phyloP scores from a whole-genome alignment of 2,888 invertebrate genomes.

The Cheilosia impressa region DNA sequence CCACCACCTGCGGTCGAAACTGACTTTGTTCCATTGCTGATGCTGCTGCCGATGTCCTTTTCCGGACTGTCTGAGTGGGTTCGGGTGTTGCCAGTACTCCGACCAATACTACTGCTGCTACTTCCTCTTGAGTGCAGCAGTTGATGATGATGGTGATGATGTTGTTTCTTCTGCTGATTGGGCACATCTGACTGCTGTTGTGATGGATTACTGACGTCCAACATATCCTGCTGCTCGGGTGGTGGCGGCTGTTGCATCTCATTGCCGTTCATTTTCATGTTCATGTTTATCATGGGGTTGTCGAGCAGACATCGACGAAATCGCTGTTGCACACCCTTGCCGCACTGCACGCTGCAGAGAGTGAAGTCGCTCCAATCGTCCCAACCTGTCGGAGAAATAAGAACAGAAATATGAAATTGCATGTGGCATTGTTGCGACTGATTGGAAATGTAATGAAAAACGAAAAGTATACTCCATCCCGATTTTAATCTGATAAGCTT shows the following conservation, averaged over 20 bases:
- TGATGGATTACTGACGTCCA: slow-evolving; percentile 59
- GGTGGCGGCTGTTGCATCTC: slow-evolving; percentile 75
- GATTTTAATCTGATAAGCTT: slow-evolving; percentile 47
- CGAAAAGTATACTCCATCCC: neutral
- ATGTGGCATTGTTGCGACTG: neutral
- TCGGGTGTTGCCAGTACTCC: slow-evolving; percentile 32
- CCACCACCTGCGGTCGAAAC: slow-evolving; percentile 36
- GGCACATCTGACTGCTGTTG: slow-evolving; percentile 57
- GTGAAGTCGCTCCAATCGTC: slow-evolving; percentile 84
- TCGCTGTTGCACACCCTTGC: slow-evolving; percentile 83
- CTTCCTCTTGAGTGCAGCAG: slow-evolving; percentile 58
- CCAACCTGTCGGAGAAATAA: slow-evolving; percentile 80
- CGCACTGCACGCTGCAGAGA: slow-evolving; percentile 83
- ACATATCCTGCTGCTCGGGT: slow-evolving; percentile 62
- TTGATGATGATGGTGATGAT: slow-evolving; percentile 67
- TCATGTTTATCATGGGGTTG: slow-evolving; percentile 82
- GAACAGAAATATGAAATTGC: neutral
- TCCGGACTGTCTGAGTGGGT: slow-evolving; percentile 65
- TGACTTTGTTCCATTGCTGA: slow-evolving; percentile 63
- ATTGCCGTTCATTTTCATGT: slow-evolving; percentile 81
- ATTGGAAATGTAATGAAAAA: slow-evolving; percentile 23
- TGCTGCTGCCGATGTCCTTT: slow-evolving; percentile 55
- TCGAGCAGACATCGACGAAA: slow-evolving; percentile 83
- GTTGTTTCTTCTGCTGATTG: slow-evolving; percentile 75
- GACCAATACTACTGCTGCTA: slow-evolving; percentile 46